Percentiles rank a stretch among this genome's conserved stretches.
phyloP scores from a whole-genome alignment of 2,888 invertebrate genomes.

The Andricus curvator region DNA sequence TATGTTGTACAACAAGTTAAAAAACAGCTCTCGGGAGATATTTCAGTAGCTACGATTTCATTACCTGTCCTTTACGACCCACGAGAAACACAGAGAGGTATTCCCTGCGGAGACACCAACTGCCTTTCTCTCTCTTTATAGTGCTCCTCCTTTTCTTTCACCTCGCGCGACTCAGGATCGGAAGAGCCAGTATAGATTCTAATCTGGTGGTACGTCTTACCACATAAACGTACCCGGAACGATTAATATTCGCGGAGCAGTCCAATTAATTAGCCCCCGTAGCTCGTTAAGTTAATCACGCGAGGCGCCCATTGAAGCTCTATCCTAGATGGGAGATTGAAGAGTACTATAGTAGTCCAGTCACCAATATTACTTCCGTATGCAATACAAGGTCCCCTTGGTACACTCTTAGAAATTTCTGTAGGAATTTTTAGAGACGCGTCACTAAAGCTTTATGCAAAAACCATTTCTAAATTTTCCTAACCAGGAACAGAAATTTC shows the following conservation, averaged over 20 bases:
- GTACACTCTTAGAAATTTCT: no score
- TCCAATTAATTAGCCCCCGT: constrained; percentile 63
- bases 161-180: constrained; percentile 19
- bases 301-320: constrained; percentile 47
- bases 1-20: constrained; percentile 9
- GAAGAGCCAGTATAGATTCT: constrained; percentile 29
- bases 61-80: constrained; percentile 20
- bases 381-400: no score
- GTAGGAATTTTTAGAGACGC: no score
- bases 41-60: constrained; percentile 34
- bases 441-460: no score
- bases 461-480: no score
- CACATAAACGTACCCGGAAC: constrained; percentile 38
- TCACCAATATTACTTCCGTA: no score
- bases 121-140: background rate
- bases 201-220: constrained; percentile 30
- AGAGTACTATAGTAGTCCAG: background rate
- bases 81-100: background rate
- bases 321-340: background rate
- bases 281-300: constrained; percentile 62
- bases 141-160: constrained; percentile 16
- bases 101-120: background rate
- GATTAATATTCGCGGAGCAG: constrained; percentile 66
- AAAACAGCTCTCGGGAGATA: background rate
- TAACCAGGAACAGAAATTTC: no score